Conservation (phyloP, 2,797 vertebrate genomes). For the Epinephelus malabaricus region DNA sequence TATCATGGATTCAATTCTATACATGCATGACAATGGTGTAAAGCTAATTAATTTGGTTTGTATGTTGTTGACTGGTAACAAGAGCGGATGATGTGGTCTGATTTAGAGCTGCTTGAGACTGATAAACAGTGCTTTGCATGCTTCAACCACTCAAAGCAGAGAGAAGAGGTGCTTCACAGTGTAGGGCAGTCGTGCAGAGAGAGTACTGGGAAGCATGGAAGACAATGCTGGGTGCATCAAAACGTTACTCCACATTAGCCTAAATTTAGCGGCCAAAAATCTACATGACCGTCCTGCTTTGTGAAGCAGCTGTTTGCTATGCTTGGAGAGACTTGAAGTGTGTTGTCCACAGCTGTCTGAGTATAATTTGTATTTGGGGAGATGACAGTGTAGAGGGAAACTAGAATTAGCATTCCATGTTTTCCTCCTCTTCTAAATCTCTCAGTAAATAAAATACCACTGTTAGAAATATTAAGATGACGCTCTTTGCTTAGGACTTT, state of each 20-base stretch:
- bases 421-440: not conserved
- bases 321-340: conserved; percentile 11
- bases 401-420: not conserved
- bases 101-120: not conserved
- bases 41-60: conserved; percentile 8
- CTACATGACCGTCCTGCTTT: conserved; percentile 3
- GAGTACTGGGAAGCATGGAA: not conserved
- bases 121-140: not conserved
- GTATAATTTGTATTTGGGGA: conserved; percentile 1
- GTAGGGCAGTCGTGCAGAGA: not conserved
- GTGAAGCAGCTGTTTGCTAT: conserved; percentile 28
- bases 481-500: not conserved
- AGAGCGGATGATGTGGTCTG: not conserved
- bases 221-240: not conserved
- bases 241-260: conserved; percentile 15
- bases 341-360: conserved; percentile 37
- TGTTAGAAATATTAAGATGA: not conserved
- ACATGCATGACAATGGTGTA: not conserved
- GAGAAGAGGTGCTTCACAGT: not conserved
- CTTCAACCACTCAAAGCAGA: conserved; percentile 7
- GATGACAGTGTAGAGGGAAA: not conserved
- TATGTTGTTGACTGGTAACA: not conserved
- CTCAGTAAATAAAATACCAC: not conserved
- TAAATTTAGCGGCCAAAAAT: conserved; percentile 25
- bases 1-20: not conserved